Percentiles rank a stretch among this genome's conserved stretches.
Evolutionary conservation across 2,113 vertebrate genomes (phyloP).

Genomic region (Anas platyrhynchos): DNA sequence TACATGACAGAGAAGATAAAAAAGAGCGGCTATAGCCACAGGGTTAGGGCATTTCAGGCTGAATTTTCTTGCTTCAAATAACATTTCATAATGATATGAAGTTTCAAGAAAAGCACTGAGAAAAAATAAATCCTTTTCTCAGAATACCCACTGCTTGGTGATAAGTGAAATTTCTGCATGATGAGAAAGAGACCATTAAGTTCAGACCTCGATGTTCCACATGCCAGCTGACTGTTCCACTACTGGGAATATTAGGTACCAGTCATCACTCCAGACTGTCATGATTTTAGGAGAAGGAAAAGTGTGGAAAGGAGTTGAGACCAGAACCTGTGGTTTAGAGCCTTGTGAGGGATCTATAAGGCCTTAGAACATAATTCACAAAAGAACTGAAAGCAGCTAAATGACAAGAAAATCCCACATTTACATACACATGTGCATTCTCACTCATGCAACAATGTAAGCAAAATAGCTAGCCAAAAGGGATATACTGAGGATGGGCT

Average conservation of each 20-base stretch:
- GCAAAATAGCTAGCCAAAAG: not conserved
- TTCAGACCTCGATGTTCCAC: not conserved
- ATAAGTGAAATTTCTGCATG: not conserved
- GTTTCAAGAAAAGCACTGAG: not conserved
- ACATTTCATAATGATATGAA: not conserved
- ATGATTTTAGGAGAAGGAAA: not conserved
- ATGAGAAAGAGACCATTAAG: not conserved
- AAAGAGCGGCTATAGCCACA: not conserved
- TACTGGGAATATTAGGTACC: not conserved
- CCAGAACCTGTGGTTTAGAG: not conserved
- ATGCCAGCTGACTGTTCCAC: not conserved
- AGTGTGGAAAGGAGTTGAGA: not conserved
- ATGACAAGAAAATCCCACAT: not conserved
- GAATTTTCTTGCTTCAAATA: not conserved
- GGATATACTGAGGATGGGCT: not conserved
- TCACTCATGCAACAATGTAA: not conserved
- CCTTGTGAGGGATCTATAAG: not conserved
- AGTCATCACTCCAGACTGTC: not conserved
- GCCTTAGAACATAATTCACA: not conserved
- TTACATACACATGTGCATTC: not conserved
- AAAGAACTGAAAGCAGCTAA: not conserved
- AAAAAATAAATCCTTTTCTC: not conserved
- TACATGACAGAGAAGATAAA: slow-evolving; percentile 11
- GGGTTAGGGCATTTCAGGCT: not conserved
- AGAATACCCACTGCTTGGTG: not conserved